These are phyloP conservation scores for Bergia sp. DNA, from an alignment of 92 coral and sea anemone genomes.

Conservation along the genomic window DNA sequence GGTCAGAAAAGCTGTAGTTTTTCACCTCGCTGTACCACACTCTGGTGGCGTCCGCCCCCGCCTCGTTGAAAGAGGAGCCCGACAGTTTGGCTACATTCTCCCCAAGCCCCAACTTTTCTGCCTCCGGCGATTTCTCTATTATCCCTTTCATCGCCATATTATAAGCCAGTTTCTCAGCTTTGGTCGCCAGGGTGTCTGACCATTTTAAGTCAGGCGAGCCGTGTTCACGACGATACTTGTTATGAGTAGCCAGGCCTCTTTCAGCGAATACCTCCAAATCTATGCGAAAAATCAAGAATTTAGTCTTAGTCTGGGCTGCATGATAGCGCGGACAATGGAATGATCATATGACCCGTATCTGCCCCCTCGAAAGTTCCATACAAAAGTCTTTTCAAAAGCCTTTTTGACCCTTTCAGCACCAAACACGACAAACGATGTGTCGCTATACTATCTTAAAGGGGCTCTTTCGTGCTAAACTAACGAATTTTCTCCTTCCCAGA, in stretches of 20 bases:
- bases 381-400: too few relatives aligned
- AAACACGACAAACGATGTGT: too few relatives aligned
- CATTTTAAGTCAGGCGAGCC: constrained; percentile 80
- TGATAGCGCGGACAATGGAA: too few relatives aligned
- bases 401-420: too few relatives aligned
- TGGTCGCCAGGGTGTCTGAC: constrained; percentile 92
- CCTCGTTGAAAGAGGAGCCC: constrained; percentile 82
- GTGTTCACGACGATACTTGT: constrained; percentile 77
- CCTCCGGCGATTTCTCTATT: constrained; percentile 74
- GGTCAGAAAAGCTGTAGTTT: constrained; percentile 89
- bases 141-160: constrained; percentile 90
- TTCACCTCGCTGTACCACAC: constrained; percentile 87
- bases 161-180: constrained; percentile 93
- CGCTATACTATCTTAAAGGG: too few relatives aligned
- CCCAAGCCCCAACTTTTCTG: constrained; percentile 69
- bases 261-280: constrained; percentile 96
- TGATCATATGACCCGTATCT: too few relatives aligned
- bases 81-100: constrained; percentile 91
- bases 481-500: too few relatives aligned
- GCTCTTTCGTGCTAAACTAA: too few relatives aligned
- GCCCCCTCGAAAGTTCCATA: too few relatives aligned
- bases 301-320: too few relatives aligned
- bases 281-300: constrained; percentile 21
- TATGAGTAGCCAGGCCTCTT: constrained; percentile 85
- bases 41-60: constrained; percentile 85